phyloP scores from a whole-genome alignment of 2,113 vertebrate species.

The Cololabis saira region DNA sequence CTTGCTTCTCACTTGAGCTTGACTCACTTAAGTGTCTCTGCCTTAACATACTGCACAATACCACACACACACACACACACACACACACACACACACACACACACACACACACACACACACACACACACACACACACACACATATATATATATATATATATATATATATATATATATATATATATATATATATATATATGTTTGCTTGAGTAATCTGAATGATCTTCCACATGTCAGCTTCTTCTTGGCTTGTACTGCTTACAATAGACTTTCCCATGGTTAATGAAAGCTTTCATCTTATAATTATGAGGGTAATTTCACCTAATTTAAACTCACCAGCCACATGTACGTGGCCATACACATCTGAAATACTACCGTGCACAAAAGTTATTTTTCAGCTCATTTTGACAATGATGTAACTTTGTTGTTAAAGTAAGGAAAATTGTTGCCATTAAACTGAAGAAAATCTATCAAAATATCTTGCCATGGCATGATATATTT shows the following conservation, averaged over 20 bases:
- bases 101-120: too few species aligned
- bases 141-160: too few species aligned
- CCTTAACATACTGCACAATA: not conserved
- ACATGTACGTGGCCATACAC: constrained; percentile 7
- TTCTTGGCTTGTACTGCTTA: not conserved
- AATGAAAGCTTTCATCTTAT: not conserved
- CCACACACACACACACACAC: too few species aligned
- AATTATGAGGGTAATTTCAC: constrained; percentile 15
- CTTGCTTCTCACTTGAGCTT: too few species aligned
- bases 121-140: too few species aligned
- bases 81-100: too few species aligned
- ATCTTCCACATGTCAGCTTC: not conserved
- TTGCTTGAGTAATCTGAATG: not conserved
- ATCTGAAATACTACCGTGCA: not conserved
- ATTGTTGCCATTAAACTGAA: constrained; percentile 23
- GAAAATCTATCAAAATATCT: constrained; percentile 24
- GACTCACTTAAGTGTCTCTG: too few species aligned
- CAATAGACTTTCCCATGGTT: not conserved
- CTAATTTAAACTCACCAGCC: constrained; percentile 7
- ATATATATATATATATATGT: too few species aligned
- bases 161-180: too few species aligned
- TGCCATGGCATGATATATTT: constrained; percentile 12
- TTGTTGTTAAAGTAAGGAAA: not conserved
- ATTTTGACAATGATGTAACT: constrained; percentile 18
- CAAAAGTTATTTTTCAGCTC: constrained; percentile 8